Conservation (phyloP, 2,888 invertebrate genomes). For the Artemia sinica region DNA sequence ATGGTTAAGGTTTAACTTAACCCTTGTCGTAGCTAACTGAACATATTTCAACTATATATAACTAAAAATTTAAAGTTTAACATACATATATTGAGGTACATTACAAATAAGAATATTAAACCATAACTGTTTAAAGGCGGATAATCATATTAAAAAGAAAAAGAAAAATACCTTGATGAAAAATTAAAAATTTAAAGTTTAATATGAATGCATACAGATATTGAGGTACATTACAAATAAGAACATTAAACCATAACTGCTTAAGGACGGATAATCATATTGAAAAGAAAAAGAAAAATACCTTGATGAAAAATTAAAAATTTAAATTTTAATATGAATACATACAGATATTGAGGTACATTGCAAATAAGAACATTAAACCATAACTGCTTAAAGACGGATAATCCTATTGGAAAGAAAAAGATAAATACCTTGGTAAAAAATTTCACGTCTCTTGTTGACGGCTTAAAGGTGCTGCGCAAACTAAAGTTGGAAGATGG, state of each 20-base stretch:
- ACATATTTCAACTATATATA: too few species aligned
- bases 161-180: background rate
- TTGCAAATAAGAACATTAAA: background rate
- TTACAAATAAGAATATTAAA: background rate
- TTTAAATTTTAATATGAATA: too few species aligned
- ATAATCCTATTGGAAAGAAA: background rate
- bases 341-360: too few species aligned
- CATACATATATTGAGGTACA: too few species aligned
- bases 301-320: background rate
- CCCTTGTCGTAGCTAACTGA: too few species aligned
- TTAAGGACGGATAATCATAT: background rate
- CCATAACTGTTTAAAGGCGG: background rate
- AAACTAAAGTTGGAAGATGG: constrained; percentile 91
- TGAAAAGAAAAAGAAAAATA: background rate
- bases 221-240: too few species aligned
- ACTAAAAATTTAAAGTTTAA: too few species aligned
- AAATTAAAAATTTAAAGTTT: too few species aligned
- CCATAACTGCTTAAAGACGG: background rate
- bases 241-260: background rate
- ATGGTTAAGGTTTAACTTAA: too few species aligned
- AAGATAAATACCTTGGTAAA: constrained; percentile 67
- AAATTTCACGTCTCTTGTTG: constrained; percentile 94
- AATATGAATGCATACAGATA: too few species aligned
- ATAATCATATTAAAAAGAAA: background rate
- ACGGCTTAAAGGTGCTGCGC: constrained; percentile 74